These are phyloP conservation scores for Naja naja DNA, from an alignment of 2,113 vertebrate species.

Conservation along the genomic window DNA sequence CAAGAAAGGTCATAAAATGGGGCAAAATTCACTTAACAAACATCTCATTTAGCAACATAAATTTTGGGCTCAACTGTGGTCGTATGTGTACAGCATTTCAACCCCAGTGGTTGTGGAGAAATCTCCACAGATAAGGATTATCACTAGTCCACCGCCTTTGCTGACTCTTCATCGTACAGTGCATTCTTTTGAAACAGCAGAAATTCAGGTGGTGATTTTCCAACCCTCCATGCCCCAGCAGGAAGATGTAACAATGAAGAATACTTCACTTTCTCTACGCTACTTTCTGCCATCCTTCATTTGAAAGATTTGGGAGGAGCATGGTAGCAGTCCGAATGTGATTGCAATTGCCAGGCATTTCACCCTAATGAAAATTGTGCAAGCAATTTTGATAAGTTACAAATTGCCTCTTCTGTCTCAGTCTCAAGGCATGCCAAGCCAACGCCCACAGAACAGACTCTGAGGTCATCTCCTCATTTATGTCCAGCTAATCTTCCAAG, in stretches of 20 bases:
- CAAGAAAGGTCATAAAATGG: not conserved
- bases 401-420: constrained; percentile 1
- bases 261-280: not conserved
- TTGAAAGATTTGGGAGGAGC: not conserved
- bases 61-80: not conserved
- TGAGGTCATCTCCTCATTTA: not conserved
- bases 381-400: not conserved
- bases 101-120: not conserved
- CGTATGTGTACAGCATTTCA: not conserved
- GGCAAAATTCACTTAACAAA: not conserved
- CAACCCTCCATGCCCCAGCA: not conserved
- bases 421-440: not conserved
- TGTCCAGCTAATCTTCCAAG: not conserved
- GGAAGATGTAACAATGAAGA: not conserved
- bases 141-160: no score
- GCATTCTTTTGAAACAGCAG: not conserved
- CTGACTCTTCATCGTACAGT: not conserved
- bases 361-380: not conserved
- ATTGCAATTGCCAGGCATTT: not conserved
- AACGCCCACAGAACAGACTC: not conserved
- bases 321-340: not conserved
- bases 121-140: not conserved
- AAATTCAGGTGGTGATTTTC: not conserved
- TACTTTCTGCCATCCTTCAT: not conserved
- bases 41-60: not conserved